These are phyloP conservation scores for Eurytemora carolleeae DNA, from an alignment of 1,140 invertebrate species.

Conservation along the genomic window DNA sequence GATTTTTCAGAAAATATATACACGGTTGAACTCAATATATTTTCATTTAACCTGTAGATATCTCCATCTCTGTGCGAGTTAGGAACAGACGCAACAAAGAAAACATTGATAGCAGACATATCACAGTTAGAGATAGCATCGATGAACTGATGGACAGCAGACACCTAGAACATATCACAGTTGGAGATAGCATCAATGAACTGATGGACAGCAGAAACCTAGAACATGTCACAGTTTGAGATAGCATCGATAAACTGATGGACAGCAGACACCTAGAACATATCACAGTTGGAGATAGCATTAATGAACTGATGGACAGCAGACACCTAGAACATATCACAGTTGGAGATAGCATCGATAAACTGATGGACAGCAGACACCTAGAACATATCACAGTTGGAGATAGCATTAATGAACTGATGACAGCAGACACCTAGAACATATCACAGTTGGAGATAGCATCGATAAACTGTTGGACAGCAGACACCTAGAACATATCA, in stretches of 20 bases:
- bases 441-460: slow-evolving; percentile 15
- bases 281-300: too few relatives aligned
- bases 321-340: slow-evolving; percentile 1
- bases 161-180: slow-evolving; percentile 7
- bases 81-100: slow-evolving; percentile 60
- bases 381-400: not conserved
- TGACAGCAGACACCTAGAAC: not conserved
- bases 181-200: slow-evolving; percentile 15
- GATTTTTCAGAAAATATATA: too few relatives aligned
- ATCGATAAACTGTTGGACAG: slow-evolving; percentile 1
- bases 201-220: not conserved
- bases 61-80: slow-evolving; percentile 38
- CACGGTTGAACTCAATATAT: slow-evolving; percentile 41
- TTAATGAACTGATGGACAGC: slow-evolving; percentile 10
- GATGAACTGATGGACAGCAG: not conserved
- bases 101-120: slow-evolving; percentile 38
- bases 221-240: too few relatives aligned
- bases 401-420: too few relatives aligned
- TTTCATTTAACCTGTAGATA: slow-evolving; percentile 44
- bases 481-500: not conserved
- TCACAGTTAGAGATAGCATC: slow-evolving; percentile 15
- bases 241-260: too few relatives aligned
- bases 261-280: too few relatives aligned
- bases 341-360: too few relatives aligned
- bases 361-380: not conserved